phyloP scores from a whole-genome alignment of 2,113 vertebrate species.

The Mionectes macconnelli region DNA sequence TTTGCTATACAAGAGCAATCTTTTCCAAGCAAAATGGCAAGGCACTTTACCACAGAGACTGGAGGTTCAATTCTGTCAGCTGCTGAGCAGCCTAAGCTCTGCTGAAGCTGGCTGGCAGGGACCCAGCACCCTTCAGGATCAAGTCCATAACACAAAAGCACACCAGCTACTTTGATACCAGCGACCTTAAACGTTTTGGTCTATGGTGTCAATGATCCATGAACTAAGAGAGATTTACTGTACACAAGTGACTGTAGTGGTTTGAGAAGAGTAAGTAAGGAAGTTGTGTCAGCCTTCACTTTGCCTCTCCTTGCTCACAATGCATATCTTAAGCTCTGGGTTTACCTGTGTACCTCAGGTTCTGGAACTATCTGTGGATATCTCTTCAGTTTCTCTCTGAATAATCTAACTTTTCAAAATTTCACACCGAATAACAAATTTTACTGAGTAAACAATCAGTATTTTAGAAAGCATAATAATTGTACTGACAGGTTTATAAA shows the following conservation, averaged over 20 bases:
- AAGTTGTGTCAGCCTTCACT: background rate
- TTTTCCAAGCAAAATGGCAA: background rate
- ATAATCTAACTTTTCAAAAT: background rate
- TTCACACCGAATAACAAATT: background rate
- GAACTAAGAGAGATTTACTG: slow-evolving; percentile 12
- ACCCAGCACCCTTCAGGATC: background rate
- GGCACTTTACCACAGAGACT: background rate
- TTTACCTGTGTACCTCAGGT: background rate
- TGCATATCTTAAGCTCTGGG: background rate
- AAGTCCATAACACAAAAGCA: background rate
- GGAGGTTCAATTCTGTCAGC: background rate
- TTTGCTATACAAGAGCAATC: background rate
- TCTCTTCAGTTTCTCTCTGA: background rate
- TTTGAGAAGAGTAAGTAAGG: background rate
- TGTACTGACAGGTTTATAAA: background rate
- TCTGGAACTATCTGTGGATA: background rate
- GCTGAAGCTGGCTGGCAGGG: background rate
- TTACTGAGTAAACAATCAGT: background rate
- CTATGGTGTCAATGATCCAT: slow-evolving; percentile 13
- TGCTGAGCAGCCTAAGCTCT: background rate
- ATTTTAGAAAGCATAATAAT: background rate
- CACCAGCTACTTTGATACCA: background rate
- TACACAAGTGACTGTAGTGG: background rate
- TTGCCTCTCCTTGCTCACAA: background rate
- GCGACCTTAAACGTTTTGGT: background rate